These are phyloP conservation scores for Siniperca undulata DNA, from an alignment of 2,797 vertebrate species.

Conservation along the genomic window DNA sequence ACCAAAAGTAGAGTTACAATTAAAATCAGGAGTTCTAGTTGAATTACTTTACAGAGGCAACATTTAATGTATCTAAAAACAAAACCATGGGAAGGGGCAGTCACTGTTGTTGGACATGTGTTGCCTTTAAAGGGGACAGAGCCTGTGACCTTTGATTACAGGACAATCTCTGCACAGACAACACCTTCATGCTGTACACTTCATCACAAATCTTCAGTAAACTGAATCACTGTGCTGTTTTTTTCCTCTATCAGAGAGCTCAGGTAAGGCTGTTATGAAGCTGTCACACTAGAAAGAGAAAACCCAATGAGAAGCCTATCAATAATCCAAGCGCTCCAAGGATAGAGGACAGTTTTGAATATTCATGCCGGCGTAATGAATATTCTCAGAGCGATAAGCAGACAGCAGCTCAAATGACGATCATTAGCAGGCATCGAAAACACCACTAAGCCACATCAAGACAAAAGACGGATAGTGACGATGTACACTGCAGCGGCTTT, in stretches of 20 bases:
- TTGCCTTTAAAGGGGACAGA: neutral
- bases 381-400: conserved; percentile 64
- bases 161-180: neutral
- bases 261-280: conserved; percentile 46
- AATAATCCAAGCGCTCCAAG: conserved; percentile 55
- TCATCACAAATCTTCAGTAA: neutral
- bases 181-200: neutral
- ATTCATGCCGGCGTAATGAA: conserved; percentile 63
- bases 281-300: conserved; percentile 58
- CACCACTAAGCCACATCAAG: conserved; percentile 30
- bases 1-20: conserved; percentile 10
- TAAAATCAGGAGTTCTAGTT: conserved; percentile 9
- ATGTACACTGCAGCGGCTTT: neutral
- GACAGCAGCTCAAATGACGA: conserved; percentile 46
- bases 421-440: conserved; percentile 57
- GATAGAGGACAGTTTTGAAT: conserved; percentile 50
- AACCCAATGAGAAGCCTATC: conserved; percentile 53
- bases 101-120: neutral
- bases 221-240: neutral
- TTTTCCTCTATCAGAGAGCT: neutral
- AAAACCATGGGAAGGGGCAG: neutral
- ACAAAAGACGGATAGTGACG: conserved; percentile 14
- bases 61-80: neutral
- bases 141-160: neutral
- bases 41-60: neutral